Conservation (phyloP, 2,888 invertebrate species). For the Aphelenchoides bicaudatus region DNA sequence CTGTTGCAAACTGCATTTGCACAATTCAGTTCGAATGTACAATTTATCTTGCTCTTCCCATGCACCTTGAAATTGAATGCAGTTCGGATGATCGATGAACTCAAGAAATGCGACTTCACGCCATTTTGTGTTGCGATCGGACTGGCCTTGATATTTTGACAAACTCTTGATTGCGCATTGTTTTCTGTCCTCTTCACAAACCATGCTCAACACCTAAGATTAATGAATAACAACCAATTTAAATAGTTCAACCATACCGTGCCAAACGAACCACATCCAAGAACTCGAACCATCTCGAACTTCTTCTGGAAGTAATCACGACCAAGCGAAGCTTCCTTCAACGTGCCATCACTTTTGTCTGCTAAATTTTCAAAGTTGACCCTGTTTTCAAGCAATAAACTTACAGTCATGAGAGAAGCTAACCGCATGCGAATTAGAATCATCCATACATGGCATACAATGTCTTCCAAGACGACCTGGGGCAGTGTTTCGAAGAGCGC, state of each 20-base stretch:
- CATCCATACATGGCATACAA: too few relatives aligned
- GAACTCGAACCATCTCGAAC: background rate
- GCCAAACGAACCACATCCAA: constrained; percentile 9
- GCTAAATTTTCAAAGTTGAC: too few relatives aligned
- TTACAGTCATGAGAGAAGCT: too few relatives aligned
- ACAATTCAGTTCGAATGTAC: constrained; percentile 73
- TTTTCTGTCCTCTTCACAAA: background rate
- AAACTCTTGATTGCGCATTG: constrained; percentile 2
- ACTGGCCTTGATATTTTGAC: background rate
- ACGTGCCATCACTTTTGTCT: too few relatives aligned
- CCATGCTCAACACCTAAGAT: background rate
- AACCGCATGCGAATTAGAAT: too few relatives aligned
- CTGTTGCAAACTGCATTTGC: constrained; percentile 68
- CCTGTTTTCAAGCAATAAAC: too few relatives aligned
- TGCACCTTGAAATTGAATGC: constrained; percentile 61
- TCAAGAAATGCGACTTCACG: constrained; percentile 5
- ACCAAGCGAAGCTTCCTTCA: too few relatives aligned
- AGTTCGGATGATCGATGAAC: constrained; percentile 10
- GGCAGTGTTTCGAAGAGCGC: too few relatives aligned
- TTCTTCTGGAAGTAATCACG: background rate
- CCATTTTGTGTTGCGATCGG: background rate
- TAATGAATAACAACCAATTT: background rate
- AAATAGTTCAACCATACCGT: background rate
- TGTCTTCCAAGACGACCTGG: too few relatives aligned
- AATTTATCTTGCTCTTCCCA: constrained; percentile 73